Evolutionary conservation across 92 coral and sea anemone genomes (phyloP), one percentile per base, ranked within the genome.

Genomic region (Epizoanthus scotinus): DNA sequence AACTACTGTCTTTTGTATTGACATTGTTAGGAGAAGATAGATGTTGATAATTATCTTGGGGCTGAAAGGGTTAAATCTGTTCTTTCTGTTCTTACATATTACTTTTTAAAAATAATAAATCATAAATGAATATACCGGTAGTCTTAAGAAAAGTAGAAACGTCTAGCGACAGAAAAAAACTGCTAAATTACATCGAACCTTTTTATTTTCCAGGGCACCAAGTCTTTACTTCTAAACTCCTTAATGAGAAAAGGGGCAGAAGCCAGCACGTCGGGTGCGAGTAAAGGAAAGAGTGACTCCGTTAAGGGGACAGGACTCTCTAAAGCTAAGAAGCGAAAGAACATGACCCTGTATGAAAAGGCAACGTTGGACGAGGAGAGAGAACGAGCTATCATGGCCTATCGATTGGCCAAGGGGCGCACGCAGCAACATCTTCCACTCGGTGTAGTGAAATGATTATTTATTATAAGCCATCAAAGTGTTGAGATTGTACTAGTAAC

Each of bases 241-340:
- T 57, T 64, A 70, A 62, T 82, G 52, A 87, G 44, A 26, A 63
- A 70, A 73, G 71, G 62, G 50, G 28, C 53, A 21, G 36, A 53
- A 50, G 26, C 87, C 20, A 28, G 27, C 29, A 47, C 63, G n/a
- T 50, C 67, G 14, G 29, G 44, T 53, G 81, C 63, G 25, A 79
- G 50, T 57, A 87, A 66, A 69, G 21, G 64, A 67, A 72, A 67
- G 8, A n/a, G 44, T 14, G 17, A 21, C 55, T 27, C 57, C 8
- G 13, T 42, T 29, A 65, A 19, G 22, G 71, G 24, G 24, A 22
- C 71, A 6, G 83, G 67, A 2, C 64, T 80, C 17, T 85, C 79
- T 13, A 93, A 91, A 65, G 55, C 84, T 60, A 96, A 91, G 82
- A 91, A 83, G 83, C 86, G 98, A 52, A 96, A 93, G 83, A 89